Base-by-base conservation (phyloP, 2,888 invertebrate species). In the Atherix ibis region DNA sequence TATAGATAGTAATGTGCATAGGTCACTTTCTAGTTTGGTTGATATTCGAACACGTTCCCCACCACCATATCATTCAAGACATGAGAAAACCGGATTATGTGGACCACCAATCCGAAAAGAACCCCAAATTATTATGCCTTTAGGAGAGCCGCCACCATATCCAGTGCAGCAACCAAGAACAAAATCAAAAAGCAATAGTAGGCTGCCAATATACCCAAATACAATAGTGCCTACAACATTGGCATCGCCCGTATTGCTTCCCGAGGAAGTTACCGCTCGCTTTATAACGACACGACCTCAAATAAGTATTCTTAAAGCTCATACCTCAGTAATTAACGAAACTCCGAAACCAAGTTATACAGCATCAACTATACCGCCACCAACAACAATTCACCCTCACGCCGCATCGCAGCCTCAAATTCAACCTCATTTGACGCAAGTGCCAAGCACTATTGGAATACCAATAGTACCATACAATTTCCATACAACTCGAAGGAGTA, bases 221-320 rank as follows among this genome's bases (percentile, higher is more conserved):
- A n/a, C n/a, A n/a, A n/a, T n/a, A n/a, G 22, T 22, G 6, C 18
- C 15, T 25, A 18, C 13, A 18, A 15, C 29, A 2, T 4, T 35
- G 14, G 17, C 19, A 15, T 10, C 30, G 14, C 12, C 26, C 2
- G 6, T 26, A 18, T 63, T 47, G 53, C 58, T 71, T 45, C 67
- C 68, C 2, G 78, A 78, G 56, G 80, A 81, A 62, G 75, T 77
- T 1, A 66, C 76, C 31, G 82, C 81, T 0, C 66, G 82, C 41
- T 77, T 82, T 43, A 79, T 83, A 22, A 80, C 79, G 18, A 76
- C 79, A 0, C 70, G 78, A 40, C 76, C 82, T 1, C 77, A 79
- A 56, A 77, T 78, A 35, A 80, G 73, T 51, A 74, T 82, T 40
- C 63, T 81, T 15, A 80, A 77, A 48, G 81, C 82, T 8, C 80